These are phyloP conservation scores for Meiosimyza platycephala DNA, from an alignment of 2,888 invertebrate genomes.

Conservation along the genomic window DNA sequence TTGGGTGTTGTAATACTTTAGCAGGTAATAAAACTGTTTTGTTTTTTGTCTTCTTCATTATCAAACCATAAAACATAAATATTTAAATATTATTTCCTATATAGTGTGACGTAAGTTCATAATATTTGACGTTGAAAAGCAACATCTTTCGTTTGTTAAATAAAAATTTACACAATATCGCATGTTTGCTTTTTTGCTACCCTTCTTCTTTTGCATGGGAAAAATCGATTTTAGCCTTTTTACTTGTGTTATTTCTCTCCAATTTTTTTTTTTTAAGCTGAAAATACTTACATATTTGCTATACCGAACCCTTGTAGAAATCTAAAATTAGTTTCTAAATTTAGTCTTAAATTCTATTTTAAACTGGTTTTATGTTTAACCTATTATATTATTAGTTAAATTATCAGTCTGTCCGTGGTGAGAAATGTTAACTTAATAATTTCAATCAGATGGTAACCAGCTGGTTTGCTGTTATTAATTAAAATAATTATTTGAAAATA, in stretches of 20 bases:
- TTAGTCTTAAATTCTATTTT: no score
- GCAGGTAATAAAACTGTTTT: constrained; percentile 16
- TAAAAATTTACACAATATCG: constrained; percentile 1
- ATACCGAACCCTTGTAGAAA: no score
- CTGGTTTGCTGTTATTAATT: no score
- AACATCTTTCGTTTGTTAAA: neutral
- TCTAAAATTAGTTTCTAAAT: no score
- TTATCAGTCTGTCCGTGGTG: no score
- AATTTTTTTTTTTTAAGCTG: neutral
- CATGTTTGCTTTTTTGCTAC: neutral
- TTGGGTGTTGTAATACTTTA: neutral
- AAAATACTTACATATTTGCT: neutral
- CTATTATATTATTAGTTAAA: no score
- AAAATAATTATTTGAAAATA: no score
- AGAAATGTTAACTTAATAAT: no score
- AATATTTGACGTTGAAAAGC: neutral
- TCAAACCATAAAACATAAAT: neutral
- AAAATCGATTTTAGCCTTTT: constrained; percentile 32
- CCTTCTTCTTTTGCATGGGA: neutral
- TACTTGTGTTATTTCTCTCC: neutral
- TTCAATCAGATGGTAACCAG: no score
- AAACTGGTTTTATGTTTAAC: no score
- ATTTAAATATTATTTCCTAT: neutral
- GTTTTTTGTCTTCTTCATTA: neutral
- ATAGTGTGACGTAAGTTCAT: neutral